Percentiles rank a stretch among this genome's conserved stretches.
These are phyloP conservation scores for Macrotrachela quadricornifera DNA, from an alignment of 1,140 invertebrate species.

Conservation along the genomic window DNA sequence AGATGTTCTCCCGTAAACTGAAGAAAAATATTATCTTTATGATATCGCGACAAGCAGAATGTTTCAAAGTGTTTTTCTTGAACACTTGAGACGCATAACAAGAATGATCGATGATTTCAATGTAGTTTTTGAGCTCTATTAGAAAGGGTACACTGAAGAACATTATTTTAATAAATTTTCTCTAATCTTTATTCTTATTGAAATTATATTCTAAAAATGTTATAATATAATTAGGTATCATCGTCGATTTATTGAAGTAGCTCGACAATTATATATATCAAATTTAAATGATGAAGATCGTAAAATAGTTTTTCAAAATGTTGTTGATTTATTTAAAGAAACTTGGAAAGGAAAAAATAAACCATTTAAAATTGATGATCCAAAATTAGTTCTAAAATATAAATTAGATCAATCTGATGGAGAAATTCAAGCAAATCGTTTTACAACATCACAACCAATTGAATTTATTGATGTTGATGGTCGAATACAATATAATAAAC, in stretches of 20 bases:
- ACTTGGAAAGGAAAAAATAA: conserved; percentile 7
- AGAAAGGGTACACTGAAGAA: too few species aligned
- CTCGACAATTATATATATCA: neutral
- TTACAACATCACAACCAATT: neutral
- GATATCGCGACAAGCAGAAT: too few species aligned
- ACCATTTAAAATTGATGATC: neutral
- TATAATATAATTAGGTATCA: neutral
- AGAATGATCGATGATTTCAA: too few species aligned
- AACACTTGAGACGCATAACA: too few species aligned
- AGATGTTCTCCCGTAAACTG: too few species aligned
- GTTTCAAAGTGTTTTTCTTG: too few species aligned
- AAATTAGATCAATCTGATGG: neutral
- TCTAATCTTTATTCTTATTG: too few species aligned
- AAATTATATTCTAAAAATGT: too few species aligned
- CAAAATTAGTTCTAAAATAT: neutral
- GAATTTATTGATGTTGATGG: neutral
- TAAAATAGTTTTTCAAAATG: conserved; percentile 1
- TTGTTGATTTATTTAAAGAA: conserved; percentile 7
- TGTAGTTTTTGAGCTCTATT: too few species aligned
- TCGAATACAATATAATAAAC: conserved; percentile 1
- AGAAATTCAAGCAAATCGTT: neutral
- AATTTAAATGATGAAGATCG: neutral
- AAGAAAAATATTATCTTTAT: too few species aligned
- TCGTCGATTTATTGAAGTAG: conserved; percentile 9
- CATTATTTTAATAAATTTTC: too few species aligned